phyloP scores from a whole-genome alignment of 2,797 vertebrate genomes.

The Microchirus variegatus region DNA sequence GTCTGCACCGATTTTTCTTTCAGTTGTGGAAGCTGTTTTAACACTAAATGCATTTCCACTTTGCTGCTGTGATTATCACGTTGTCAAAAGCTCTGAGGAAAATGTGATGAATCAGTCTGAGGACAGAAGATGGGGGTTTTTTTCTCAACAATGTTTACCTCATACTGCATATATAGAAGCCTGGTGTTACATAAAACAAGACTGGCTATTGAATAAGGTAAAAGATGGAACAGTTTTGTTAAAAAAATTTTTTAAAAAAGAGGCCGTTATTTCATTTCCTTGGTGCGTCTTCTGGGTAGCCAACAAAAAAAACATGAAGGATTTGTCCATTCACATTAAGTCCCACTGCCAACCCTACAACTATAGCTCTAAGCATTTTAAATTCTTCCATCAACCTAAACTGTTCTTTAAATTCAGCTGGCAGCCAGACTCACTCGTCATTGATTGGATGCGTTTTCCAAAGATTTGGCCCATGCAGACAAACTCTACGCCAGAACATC shows the following conservation, averaged over 20 bases:
- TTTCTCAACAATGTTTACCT: slow-evolving; percentile 31
- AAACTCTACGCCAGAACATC: slow-evolving; percentile 68
- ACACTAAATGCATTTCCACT: slow-evolving; percentile 5
- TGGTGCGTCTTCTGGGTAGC: slow-evolving; percentile 27
- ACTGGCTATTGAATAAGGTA: slow-evolving; percentile 15
- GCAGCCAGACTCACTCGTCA: slow-evolving; percentile 63
- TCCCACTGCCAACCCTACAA: slow-evolving; percentile 18
- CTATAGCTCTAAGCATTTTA: slow-evolving; percentile 53
- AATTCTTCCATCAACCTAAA: slow-evolving; percentile 68
- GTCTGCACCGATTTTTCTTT: slow-evolving; percentile 8
- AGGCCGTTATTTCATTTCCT: slow-evolving; percentile 34
- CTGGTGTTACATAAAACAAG: slow-evolving; percentile 27
- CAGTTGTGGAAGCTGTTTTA: slow-evolving; percentile 13
- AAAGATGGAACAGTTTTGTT: slow-evolving; percentile 25
- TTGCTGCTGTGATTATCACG: slow-evolving; percentile 31
- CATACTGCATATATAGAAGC: neutral
- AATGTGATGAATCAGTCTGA: slow-evolving; percentile 39
- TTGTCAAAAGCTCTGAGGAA: slow-evolving; percentile 27
- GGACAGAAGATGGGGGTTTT: slow-evolving; percentile 1
- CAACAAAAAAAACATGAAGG: slow-evolving; percentile 30
- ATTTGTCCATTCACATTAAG: slow-evolving; percentile 47
- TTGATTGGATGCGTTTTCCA: slow-evolving; percentile 71
- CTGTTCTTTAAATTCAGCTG: slow-evolving; percentile 80
- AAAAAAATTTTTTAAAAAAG: no score
- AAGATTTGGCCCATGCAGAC: slow-evolving; percentile 72